Percentiles rank a stretch among this genome's conserved stretches.
These are phyloP conservation scores for Rhynchopsitta pachyrhyncha DNA, from an alignment of 2,113 vertebrate species.

Conservation along the genomic window DNA sequence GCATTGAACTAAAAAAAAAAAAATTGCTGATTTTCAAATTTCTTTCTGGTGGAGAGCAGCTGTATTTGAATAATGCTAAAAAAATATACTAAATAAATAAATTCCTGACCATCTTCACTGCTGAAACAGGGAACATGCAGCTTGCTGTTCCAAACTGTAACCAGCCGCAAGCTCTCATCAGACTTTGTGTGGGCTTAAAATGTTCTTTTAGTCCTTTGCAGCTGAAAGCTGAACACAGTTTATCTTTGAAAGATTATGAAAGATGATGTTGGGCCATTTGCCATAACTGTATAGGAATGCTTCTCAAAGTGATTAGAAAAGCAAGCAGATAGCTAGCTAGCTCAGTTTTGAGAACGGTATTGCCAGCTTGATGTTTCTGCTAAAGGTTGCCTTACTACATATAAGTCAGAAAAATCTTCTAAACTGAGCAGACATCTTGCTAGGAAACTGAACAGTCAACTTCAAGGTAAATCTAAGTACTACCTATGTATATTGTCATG, in stretches of 20 bases:
- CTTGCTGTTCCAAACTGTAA: background rate
- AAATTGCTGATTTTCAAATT: background rate
- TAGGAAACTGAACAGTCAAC: background rate
- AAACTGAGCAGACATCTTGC: background rate
- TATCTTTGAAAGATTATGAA: background rate
- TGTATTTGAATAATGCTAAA: background rate
- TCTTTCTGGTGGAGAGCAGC: background rate
- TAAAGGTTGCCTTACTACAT: background rate
- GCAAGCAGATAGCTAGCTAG: background rate
- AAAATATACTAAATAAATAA: background rate
- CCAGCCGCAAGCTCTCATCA: background rate
- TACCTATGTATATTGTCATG: background rate
- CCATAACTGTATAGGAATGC: background rate
- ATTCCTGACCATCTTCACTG: background rate
- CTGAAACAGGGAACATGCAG: background rate
- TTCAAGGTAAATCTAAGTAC: background rate
- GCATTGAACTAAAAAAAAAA: background rate
- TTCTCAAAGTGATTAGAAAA: background rate
- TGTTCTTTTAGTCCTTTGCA: background rate
- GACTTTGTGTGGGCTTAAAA: conserved; percentile 5
- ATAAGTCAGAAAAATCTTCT: background rate
- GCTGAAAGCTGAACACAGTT: background rate
- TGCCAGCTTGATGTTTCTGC: background rate
- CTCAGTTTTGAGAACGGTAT: background rate
- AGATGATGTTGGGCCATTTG: background rate